Evolutionary conservation across 2,888 invertebrate genomes (phyloP), one percentile per base, ranked within the genome.

Genomic region (Sycophila texana): DNA sequence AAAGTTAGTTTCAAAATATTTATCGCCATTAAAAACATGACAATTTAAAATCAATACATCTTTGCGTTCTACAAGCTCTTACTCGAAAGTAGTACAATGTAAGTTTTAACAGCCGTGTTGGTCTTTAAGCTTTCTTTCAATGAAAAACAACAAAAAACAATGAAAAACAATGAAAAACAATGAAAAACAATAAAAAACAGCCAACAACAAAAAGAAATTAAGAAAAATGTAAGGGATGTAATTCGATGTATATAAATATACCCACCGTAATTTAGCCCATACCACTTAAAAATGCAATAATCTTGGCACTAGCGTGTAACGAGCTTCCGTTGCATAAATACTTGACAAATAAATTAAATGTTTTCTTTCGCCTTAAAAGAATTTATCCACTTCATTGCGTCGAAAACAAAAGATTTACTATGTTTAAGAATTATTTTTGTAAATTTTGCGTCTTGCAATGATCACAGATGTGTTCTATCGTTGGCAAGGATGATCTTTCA

Each of bases 401-500:
- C 0, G 2, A 5, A 39, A 61, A 13, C 26, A 7, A 14, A 12
- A 60, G 61, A 65, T 65, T 47, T 49, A 26, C 10, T 65, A 4
- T 4, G 0, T n/a, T 49, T 14, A 13, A 66, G 20, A 12, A 49
- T 49, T 16, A 18, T 47, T n/a, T 58, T 10, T 26, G 14, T 7
- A 26, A 51, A 65, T 73, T 55, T 63, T 57, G 49, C 57, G 60
- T 77, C 55, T 39, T 51, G 81, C 78, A 67, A 70, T 70, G 58
- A 26, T 67, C 74, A 10, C 7, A 39, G 10, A 39, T 10, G 39
- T 10, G 7, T 39, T 10, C 7, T 39, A 10, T 1, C 7, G 39
- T 39, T 39, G 26, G 71, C 77, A 81, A 68, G 84, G 83, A 83
- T 79, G 77, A 84, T 85, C 81, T 88, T 88, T 88, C 88, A 86